Conservation (phyloP, 2,797 vertebrate genomes). For the Hypotaenidia philippensis region DNA sequence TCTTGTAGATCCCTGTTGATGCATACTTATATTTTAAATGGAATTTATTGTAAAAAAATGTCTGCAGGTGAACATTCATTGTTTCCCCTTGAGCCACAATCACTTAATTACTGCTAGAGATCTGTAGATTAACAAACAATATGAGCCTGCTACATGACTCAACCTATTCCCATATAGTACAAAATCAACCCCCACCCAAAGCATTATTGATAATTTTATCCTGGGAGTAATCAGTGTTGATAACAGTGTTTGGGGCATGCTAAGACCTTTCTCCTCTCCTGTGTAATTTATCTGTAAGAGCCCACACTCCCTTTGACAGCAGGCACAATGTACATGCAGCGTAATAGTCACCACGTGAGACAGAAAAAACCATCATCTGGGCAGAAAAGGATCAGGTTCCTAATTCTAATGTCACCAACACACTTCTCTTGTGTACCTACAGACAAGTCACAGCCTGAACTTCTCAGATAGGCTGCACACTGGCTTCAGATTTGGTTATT, state of each 20-base stretch:
- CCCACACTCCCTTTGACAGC: neutral
- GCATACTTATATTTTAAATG: neutral
- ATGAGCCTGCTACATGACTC: neutral
- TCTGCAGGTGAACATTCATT: neutral
- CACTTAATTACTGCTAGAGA: neutral
- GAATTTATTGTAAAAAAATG: neutral
- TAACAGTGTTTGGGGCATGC: neutral
- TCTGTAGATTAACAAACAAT: neutral
- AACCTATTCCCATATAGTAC: neutral
- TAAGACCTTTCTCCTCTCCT: neutral
- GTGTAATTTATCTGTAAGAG: neutral
- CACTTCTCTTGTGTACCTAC: neutral
- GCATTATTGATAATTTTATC: neutral
- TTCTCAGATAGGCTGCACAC: neutral
- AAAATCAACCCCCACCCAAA: neutral
- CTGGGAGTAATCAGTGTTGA: neutral
- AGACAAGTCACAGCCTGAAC: neutral
- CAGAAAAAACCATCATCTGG: neutral
- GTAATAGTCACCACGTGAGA: neutral
- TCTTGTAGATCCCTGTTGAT: neutral
- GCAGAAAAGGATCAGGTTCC: neutral
- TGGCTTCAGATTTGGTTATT: neutral
- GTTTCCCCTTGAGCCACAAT: neutral
- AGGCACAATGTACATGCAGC: neutral
- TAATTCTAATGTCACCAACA: neutral